Percentiles rank a stretch among this genome's conserved stretches.
These are phyloP conservation scores for Drosophila sordidula DNA, from an alignment of 2,888 invertebrate genomes.

Conservation along the genomic window DNA sequence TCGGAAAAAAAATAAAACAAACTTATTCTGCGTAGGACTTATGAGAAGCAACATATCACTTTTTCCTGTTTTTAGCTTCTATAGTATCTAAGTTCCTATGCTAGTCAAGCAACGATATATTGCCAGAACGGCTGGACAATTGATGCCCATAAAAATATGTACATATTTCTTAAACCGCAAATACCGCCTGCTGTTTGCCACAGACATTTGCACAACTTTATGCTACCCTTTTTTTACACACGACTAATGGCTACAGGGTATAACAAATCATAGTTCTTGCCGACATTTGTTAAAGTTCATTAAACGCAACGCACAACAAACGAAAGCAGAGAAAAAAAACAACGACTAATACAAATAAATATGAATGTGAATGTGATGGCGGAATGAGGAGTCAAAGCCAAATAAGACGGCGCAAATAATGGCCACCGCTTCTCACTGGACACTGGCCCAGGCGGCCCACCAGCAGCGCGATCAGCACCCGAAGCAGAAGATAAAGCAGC, in stretches of 20 bases:
- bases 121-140: neutral
- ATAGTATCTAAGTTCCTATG: too few species aligned
- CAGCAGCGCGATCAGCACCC: conserved; percentile 48
- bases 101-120: too few species aligned
- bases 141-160: neutral
- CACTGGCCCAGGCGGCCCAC: conserved; percentile 47
- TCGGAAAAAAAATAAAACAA: too few species aligned
- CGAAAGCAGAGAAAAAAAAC: conserved; percentile 16
- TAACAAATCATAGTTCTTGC: conserved; percentile 63
- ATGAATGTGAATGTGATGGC: conserved; percentile 35
- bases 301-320: conserved; percentile 60
- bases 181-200: conserved; percentile 1
- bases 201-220: conserved; percentile 1
- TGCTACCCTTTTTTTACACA: conserved; percentile 4
- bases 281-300: conserved; percentile 71
- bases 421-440: conserved; percentile 57
- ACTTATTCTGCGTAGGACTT: too few species aligned
- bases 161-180: neutral
- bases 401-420: conserved; percentile 60
- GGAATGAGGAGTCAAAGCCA: conserved; percentile 43
- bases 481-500: conserved; percentile 6
- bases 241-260: conserved; percentile 15
- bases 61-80: too few species aligned
- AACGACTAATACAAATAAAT: conserved; percentile 24
- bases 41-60: too few species aligned